Evolutionary conservation across 2,113 vertebrate genomes (phyloP).

Genomic region (Centropus unirufus): DNA sequence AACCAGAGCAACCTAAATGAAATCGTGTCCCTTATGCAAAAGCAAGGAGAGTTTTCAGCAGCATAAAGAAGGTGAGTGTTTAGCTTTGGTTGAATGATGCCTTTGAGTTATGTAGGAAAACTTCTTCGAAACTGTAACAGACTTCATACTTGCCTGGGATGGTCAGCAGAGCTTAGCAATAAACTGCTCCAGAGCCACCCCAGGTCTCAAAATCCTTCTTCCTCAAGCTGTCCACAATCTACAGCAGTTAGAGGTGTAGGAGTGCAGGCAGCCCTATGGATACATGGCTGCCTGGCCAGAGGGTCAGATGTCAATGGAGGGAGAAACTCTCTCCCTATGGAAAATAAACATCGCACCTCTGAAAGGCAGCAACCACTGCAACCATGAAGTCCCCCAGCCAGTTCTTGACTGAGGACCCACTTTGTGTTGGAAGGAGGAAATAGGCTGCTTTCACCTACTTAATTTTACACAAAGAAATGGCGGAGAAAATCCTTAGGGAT

Average conservation of each 20-base stretch:
- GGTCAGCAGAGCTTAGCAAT: background rate
- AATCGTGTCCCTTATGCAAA: background rate
- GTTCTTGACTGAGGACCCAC: background rate
- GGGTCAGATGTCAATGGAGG: background rate
- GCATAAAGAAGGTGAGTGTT: background rate
- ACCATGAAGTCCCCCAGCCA: background rate
- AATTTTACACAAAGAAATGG: background rate
- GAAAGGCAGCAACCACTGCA: conserved; percentile 8
- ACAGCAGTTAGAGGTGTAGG: background rate
- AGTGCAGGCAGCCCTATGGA: background rate
- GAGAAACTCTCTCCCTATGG: conserved; percentile 5
- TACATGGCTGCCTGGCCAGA: background rate
- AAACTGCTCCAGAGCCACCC: background rate
- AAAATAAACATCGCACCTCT: conserved; percentile 34
- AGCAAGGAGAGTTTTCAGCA: background rate
- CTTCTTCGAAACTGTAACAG: background rate
- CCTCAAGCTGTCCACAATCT: background rate
- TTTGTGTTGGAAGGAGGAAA: background rate
- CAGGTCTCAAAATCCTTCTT: background rate
- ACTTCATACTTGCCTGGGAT: background rate
- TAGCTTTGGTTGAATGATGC: background rate
- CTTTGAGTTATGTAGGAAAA: background rate
- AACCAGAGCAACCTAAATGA: background rate
- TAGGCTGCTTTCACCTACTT: background rate
- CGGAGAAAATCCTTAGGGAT: background rate